Evolutionary conservation across 2,113 vertebrate species (phyloP), one percentile per base, ranked within the genome.

Genomic region (Antechinus flavipes): DNA sequence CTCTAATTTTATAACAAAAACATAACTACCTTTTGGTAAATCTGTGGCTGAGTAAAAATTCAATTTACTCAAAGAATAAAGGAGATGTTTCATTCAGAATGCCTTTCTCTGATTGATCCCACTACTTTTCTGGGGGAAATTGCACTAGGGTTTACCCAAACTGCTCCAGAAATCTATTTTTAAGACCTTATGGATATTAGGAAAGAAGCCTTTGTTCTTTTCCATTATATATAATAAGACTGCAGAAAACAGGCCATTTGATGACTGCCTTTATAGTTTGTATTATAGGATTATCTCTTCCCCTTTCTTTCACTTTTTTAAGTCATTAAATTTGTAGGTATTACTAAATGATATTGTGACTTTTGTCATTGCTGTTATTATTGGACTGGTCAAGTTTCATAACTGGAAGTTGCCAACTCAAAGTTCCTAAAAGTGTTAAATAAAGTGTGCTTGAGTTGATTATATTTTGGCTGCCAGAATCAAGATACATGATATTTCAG

Each of bases 321-420:
- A 91, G 93, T 6, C 1, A 76, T 68, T 93, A 7, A 90, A 54
- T 95, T 96, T 8, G 22, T 93, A 16, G 94, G 0, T 91, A 5
- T 97, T 98, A 97, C 30, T 52, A 96, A 97, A 96, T 30, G 50
- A 91, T 0, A 94, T 23, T 14, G n/a, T 8, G 14, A 26, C 94
- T 84, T 95, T 93, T 52, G 47, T 91, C 27, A 84, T 42, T 42
- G n/a, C 42, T 84, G 16, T 42, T 84, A 84, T 84, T 84, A 19
- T 96, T 95, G 54, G 3, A 54, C 0, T 94, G 22, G 56, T 93
- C 50, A 94, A 91, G 30, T 2, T 27, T 93, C 93, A 42, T 89
- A 94, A 91, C 11, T 91, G 61, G 27, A 90, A 94, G 46, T 93
- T 3, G 2, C 1, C 42, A 90, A 42, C 30, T 91, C 90, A 96